Percentiles rank a stretch among this genome's conserved stretches.
Evolutionary conservation across 2,888 invertebrate genomes (phyloP).

Genomic region (Troides helena): DNA sequence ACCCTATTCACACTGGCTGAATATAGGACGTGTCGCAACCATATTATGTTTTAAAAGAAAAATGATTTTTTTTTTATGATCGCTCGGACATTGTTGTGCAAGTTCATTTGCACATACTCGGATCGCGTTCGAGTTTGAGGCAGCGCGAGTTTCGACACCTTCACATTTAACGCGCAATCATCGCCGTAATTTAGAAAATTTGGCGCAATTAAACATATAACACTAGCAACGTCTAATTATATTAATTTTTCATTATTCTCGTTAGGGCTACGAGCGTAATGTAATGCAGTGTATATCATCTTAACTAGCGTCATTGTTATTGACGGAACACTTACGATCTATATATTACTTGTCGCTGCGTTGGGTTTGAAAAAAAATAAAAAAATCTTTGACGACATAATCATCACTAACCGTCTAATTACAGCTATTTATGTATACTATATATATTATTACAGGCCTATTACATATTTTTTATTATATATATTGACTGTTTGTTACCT

Average conservation of each 20-base stretch:
- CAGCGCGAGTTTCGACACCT: slow-evolving; percentile 5
- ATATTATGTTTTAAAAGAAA: slow-evolving; percentile 39
- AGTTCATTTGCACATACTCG: slow-evolving; percentile 25
- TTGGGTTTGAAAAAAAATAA: too few relatives aligned
- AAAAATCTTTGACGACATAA: too few relatives aligned
- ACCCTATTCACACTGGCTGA: slow-evolving; percentile 34
- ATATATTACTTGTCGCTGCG: too few relatives aligned
- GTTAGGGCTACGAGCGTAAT: not conserved
- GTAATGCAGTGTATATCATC: too few relatives aligned
- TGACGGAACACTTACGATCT: too few relatives aligned
- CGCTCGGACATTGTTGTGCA: slow-evolving; percentile 21
- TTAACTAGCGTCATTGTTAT: too few relatives aligned
- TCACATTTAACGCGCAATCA: slow-evolving; percentile 11
- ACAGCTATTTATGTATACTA: too few relatives aligned
- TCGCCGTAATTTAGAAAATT: slow-evolving; percentile 18
- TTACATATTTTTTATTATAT: too few relatives aligned
- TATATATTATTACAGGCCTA: too few relatives aligned
- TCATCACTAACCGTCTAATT: too few relatives aligned
- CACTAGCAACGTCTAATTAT: not conserved
- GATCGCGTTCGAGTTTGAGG: slow-evolving; percentile 22
- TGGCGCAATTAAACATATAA: slow-evolving; percentile 15
- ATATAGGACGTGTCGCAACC: slow-evolving; percentile 55
- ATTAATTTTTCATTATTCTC: not conserved
- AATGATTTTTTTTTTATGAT: slow-evolving; percentile 26
- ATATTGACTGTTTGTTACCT: too few relatives aligned